Evolutionary conservation across 2,888 invertebrate species (phyloP), one percentile per base, ranked within the genome.

Genomic region (Andricus curvator): DNA sequence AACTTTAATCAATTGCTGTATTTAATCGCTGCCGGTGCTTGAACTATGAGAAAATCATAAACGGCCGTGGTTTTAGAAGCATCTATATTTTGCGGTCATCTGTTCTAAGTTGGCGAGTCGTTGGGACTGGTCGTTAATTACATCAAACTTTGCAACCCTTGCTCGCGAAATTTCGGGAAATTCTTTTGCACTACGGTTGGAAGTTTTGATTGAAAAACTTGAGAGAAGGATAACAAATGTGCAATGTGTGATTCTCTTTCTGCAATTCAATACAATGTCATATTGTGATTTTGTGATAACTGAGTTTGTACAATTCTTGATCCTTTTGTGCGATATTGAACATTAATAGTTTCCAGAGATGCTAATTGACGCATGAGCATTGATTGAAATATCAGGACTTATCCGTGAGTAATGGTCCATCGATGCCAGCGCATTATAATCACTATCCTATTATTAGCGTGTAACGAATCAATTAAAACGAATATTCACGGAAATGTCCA

Each of bases 1-100:
- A 70, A 70, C 70, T 70, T 70, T 70, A 70, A 70, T 70, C 70
- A 70, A 70, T 70, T 70, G 70, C 70, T 29, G 70, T 17, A 70
- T 70, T 70, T 48, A 70, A 70, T 70, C 48, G 70, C 70, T 70
- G 25, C 25, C 48, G 51, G 48, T 22, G 70, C 48, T 48, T 70
- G 51, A 70, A 70, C 70, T 70, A 70, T 48, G 70, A 70, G 70
- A 48, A 70, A 70, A 70, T 70, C 51, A 70, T 48, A 51, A 70
- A 70, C 70, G 48, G 51, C 48, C 8, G 48, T 70, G 51, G 70
- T 70, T 70, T 70, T 51, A 70, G 70, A 70, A 70, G 25, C 70
- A 70, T 70, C 70, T 70, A 51, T 70, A 70, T 70, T 70, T 48
- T 9, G 51, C 25, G 70, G 70, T 51, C 48, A 70, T 51, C 29